Percentiles rank a stretch among this genome's conserved stretches.
These are phyloP conservation scores for Megaustenia siamemsis DNA, from an alignment of 2,888 invertebrate genomes.

Conservation along the genomic window DNA sequence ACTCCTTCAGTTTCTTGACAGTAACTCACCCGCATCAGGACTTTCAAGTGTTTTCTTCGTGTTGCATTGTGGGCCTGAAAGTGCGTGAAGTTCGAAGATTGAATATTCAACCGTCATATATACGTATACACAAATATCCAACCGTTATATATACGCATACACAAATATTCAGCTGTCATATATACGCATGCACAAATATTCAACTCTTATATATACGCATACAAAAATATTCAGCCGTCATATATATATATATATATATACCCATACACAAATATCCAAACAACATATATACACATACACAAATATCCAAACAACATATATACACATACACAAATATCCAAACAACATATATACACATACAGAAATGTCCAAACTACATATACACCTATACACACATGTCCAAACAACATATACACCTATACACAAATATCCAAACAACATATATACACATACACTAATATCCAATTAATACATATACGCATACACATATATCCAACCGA, in stretches of 20 bases:
- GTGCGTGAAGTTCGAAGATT: too few species aligned
- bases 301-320: slow-evolving; percentile 1
- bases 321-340: slow-evolving; percentile 13
- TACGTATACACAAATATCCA: too few species aligned
- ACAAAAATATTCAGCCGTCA: background rate
- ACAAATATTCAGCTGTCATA: too few species aligned
- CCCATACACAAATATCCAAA: background rate
- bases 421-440: slow-evolving; percentile 32
- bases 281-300: background rate
- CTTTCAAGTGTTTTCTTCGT: too few species aligned
- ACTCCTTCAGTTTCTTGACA: too few species aligned
- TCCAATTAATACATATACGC: slow-evolving; percentile 14
- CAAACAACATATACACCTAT: slow-evolving; percentile 22
- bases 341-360: slow-evolving; percentile 12
- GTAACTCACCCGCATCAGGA: too few species aligned
- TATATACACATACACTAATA: slow-evolving; percentile 24
- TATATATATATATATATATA: slow-evolving; percentile 40
- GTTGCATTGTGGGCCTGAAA: too few species aligned
- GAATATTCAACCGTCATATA: too few species aligned
- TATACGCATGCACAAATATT: too few species aligned
- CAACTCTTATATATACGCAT: too few species aligned
- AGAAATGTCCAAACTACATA: slow-evolving; percentile 8
- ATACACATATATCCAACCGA: background rate
- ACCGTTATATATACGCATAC: too few species aligned
- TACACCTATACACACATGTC: slow-evolving; percentile 9